Conservation (phyloP, 2,113 vertebrate genomes). For the Centropus bengalensis region DNA sequence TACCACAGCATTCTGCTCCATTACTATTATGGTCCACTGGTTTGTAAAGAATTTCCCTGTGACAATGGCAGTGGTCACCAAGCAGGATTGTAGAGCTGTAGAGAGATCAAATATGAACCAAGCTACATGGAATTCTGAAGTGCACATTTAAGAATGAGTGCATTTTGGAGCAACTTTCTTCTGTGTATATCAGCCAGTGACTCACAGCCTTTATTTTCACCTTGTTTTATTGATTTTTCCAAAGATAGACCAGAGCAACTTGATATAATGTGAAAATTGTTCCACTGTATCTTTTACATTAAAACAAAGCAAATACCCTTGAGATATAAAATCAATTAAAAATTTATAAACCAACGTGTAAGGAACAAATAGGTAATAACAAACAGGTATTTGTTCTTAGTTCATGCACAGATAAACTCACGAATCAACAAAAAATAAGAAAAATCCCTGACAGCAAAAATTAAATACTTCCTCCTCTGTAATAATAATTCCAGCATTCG, state of each 20-base stretch:
- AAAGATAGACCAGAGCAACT: neutral
- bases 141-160: neutral
- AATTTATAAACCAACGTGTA: neutral
- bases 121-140: neutral
- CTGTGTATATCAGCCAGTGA: neutral
- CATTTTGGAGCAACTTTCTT: neutral
- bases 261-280: neutral
- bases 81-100: neutral
- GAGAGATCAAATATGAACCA: neutral
- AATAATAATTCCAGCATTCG: neutral
- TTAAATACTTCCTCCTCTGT: neutral
- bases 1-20: neutral
- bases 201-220: neutral
- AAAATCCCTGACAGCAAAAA: neutral
- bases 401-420: neutral
- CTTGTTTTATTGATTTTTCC: neutral
- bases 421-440: slow-evolving; percentile 1
- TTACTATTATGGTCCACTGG: fast-evolving
- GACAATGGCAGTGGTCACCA: neutral
- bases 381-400: neutral
- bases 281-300: neutral
- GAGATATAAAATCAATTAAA: slow-evolving; percentile 11
- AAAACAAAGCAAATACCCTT: neutral
- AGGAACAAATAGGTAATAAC: neutral
- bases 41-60: neutral